Evolutionary conservation across 2,797 vertebrate genomes (phyloP), one percentile per base, ranked within the genome.

Genomic region (Australoheros facetus): DNA sequence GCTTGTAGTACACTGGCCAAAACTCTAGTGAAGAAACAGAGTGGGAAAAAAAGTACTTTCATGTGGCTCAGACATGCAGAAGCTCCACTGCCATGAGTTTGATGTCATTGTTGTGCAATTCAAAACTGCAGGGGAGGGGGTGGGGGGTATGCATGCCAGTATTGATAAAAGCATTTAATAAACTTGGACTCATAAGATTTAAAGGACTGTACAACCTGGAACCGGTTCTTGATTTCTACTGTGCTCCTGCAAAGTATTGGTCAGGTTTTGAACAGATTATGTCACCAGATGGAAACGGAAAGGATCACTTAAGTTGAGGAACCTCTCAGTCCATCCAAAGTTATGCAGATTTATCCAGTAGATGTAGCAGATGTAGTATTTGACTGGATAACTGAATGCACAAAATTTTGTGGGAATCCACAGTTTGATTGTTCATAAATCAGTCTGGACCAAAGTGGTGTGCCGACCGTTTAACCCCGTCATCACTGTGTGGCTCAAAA

Each of bases 51-150:
- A 66, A 66, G 28, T 3, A 12, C 62, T 66, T 66, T 19, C 42
- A 66, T 51, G 42, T 69, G 62, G 62, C 62, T 69, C 62, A 69
- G 42, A 30, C 28, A 69, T 69, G 16, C 62, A 69, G 23, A 48
- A 69, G 62, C 62, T 30, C 62, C 62, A 66, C 23, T 66, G 23
- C 42, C 42, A 26, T 51, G 62, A 69, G 28, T 42, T 69, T 69
- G 62, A 69, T 51, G 23, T 69, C 62, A 69, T 28, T 1, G 62
- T 69, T 69, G 16, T 69, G 23, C 42, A 69, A 19, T 69, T 69
- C 7, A 10, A 69, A 69, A 51, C 42, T 45, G 42, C 14, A 2
- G 12, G 42, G 42, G 5, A 2, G 5, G 14, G 48, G 14, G 42
- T 5, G 37, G 11, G 14, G 45, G 45, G 28, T 17, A 66, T 45